Percentiles rank a stretch among this genome's conserved stretches.
Evolutionary conservation across 2,113 vertebrate species (phyloP).

Genomic region (Neotragus moschatus): DNA sequence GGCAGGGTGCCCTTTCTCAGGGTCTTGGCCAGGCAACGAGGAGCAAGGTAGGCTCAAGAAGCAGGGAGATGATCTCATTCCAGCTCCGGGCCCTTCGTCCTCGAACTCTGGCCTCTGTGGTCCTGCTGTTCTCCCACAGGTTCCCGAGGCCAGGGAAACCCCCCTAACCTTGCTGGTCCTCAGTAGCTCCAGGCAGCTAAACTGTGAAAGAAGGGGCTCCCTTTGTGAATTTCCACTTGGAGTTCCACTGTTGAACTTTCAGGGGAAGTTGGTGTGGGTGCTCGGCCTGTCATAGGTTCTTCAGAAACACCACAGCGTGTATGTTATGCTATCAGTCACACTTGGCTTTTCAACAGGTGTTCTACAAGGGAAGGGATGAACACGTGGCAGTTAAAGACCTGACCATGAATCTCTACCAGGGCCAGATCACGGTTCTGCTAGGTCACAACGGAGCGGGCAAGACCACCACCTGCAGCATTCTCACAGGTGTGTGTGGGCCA

Average conservation of each 20-base stretch:
- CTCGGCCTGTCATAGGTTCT: too few relatives aligned
- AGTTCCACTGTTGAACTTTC: not conserved
- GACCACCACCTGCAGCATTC: conserved; percentile 86
- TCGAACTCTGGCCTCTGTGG: not conserved
- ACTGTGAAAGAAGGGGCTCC: not conserved
- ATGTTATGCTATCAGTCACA: not conserved
- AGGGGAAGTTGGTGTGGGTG: not conserved
- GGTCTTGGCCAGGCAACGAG: not conserved
- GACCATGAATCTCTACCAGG: conserved; percentile 87
- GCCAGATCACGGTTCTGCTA: conserved; percentile 89
- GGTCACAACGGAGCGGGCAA: conserved; percentile 90
- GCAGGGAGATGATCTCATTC: not conserved
- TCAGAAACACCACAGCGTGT: not conserved
- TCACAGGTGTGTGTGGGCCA: conserved; percentile 80
- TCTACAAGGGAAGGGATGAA: conserved; percentile 77
- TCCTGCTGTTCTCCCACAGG: not conserved
- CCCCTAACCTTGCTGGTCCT: not conserved
- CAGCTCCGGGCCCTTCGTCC: not conserved
- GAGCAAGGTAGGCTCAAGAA: not conserved
- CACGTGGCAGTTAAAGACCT: conserved; percentile 83
- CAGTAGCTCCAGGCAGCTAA: not conserved
- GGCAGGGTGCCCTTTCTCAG: not conserved
- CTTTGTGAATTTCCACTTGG: not conserved
- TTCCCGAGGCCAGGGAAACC: not conserved
- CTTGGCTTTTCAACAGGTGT: conserved; percentile 78